These are phyloP conservation scores for Oasisia sp. DNA, from an alignment of 2,888 invertebrate genomes.

Conservation along the genomic window DNA sequence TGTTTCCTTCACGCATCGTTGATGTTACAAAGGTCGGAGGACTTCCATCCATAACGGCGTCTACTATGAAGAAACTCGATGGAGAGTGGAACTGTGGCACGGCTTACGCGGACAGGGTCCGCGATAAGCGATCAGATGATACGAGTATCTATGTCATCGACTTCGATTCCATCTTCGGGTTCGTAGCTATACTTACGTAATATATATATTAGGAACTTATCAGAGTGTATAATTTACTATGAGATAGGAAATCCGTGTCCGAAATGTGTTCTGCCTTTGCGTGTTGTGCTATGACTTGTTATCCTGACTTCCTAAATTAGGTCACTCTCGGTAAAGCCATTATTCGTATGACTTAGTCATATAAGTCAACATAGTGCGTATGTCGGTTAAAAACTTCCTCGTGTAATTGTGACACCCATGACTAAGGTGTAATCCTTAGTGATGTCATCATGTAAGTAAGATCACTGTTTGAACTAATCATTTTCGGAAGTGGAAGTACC, in stretches of 20 bases:
- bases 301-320: not conserved
- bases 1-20: not conserved
- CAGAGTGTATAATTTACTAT: too few relatives aligned
- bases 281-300: not conserved
- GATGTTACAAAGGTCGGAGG: not conserved
- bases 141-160: not conserved
- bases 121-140: constrained; percentile 1
- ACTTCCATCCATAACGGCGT: not conserved
- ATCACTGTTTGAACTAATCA: not conserved
- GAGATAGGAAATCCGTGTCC: too few relatives aligned
- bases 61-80: not conserved
- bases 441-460: not conserved
- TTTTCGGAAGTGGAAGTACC: not conserved
- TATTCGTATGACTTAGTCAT: not conserved
- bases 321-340: not conserved
- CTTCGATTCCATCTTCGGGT: constrained; percentile 13
- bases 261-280: too few relatives aligned
- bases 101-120: not conserved
- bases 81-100: not conserved
- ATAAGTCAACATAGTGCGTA: not conserved
- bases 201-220: not conserved
- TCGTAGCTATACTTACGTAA: not conserved
- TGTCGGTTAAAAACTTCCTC: not conserved
- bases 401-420: not conserved
- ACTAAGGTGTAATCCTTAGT: not conserved